Conservation (phyloP, 64 coral and sea anemone genomes). For the Stichodactyla helianthus region DNA sequence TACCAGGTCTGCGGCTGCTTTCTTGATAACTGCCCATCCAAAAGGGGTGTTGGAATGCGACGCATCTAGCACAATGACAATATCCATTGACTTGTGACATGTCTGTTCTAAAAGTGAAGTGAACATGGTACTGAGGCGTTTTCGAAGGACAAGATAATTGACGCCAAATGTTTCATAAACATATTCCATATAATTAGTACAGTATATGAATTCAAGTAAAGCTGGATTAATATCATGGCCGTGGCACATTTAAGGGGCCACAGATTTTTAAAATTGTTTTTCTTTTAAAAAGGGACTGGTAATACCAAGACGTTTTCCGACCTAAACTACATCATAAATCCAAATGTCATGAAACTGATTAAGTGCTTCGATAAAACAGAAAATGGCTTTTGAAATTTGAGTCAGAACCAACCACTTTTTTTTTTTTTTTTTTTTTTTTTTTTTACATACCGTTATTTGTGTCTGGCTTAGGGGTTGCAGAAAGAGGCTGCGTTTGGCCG, state of each 20-base stretch:
- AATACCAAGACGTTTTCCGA: too few relatives aligned
- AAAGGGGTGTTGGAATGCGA: slow-evolving; percentile 1
- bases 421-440: not conserved
- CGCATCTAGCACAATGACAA: not conserved
- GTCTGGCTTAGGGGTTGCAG: not conserved
- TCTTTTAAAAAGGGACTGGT: too few relatives aligned
- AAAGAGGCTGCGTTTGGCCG: not conserved
- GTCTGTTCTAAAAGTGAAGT: not conserved
- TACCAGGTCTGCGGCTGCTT: not conserved
- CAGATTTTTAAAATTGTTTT: too few relatives aligned
- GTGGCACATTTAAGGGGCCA: too few relatives aligned
- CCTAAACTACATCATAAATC: too few relatives aligned
- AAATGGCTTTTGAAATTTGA: too few relatives aligned
- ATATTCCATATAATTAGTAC: not conserved
- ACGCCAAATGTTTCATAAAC: not conserved
- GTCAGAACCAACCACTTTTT: too few relatives aligned
- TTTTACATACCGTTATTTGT: not conserved
- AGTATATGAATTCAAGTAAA: too few relatives aligned
- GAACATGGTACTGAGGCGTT: not conserved
- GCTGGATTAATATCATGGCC: too few relatives aligned
- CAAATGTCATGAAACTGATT: too few relatives aligned
- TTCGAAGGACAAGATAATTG: not conserved
- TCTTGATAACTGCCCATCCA: not conserved
- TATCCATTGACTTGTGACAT: slow-evolving; percentile 8
- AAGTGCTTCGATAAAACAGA: too few relatives aligned